Conservation (phyloP, 1,140 invertebrate species). For the Drosophila azteca region DNA sequence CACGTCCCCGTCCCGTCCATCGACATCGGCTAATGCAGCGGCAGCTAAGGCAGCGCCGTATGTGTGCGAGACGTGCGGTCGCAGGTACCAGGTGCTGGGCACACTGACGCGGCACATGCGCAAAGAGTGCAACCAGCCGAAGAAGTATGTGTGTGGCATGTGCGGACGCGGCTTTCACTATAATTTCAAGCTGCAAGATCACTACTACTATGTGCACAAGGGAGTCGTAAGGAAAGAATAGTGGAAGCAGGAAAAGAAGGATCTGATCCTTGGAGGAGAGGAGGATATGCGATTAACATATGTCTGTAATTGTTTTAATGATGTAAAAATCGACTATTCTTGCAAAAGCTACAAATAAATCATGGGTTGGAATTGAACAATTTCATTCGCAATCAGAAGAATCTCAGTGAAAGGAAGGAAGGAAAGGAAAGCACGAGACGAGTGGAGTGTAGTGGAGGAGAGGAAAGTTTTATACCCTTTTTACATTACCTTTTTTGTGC, state of each 20-base stretch:
- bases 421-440: not conserved
- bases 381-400: conserved; percentile 8
- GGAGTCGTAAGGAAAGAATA: conserved; percentile 54
- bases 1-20: conserved; percentile 11
- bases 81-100: conserved; percentile 85
- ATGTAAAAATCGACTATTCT: conserved; percentile 21
- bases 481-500: too few relatives aligned
- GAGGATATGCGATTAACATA: conserved; percentile 1
- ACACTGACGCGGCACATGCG: conserved; percentile 86
- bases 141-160: conserved; percentile 84
- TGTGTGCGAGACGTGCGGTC: conserved; percentile 85
- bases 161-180: conserved; percentile 84
- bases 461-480: too few relatives aligned
- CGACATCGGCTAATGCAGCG: conserved; percentile 12
- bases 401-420: not conserved
- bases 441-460: too few relatives aligned
- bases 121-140: conserved; percentile 85
- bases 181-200: conserved; percentile 84
- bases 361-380: conserved; percentile 27
- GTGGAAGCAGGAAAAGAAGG: not conserved
- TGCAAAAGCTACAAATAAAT: conserved; percentile 16
- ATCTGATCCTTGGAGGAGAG: too few relatives aligned
- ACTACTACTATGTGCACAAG: conserved; percentile 75
- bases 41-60: conserved; percentile 51
- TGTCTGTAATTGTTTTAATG: conserved; percentile 26